A percentile compares a stretch with the other conserved stretches of the same genome.
Conservation (phyloP, 2,888 invertebrate genomes). For the Melieria omissa region DNA sequence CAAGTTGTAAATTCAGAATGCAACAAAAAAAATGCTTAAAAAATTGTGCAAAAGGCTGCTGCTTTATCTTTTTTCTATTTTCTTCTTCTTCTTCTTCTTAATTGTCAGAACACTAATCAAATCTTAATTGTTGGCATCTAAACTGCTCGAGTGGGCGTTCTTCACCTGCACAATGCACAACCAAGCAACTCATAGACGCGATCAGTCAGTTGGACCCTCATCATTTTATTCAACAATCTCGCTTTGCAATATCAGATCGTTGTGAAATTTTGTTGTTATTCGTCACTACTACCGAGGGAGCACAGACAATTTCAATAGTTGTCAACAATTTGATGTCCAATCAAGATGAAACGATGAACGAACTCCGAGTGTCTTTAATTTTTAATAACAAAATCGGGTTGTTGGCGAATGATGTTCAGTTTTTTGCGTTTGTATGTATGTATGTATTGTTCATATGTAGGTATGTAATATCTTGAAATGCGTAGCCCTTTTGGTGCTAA, state of each 20-base stretch:
- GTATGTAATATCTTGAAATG: too few relatives aligned
- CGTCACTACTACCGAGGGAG: constrained; percentile 34
- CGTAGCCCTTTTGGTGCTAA: constrained; percentile 36
- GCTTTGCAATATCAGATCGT: constrained; percentile 26
- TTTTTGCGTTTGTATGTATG: too few relatives aligned
- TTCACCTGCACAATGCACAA: constrained; percentile 19
- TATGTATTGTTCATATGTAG: too few relatives aligned
- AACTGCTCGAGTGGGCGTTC: constrained; percentile 41
- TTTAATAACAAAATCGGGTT: too few relatives aligned
- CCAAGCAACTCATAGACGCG: constrained; percentile 5
- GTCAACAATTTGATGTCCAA: constrained; percentile 29
- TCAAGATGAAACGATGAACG: constrained; percentile 15
- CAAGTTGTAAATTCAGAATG: not conserved
- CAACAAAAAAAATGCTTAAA: not conserved
- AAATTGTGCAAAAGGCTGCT: constrained; percentile 33
- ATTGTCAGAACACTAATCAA: constrained; percentile 1
- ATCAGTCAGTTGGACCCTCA: constrained; percentile 40
- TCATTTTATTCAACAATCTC: constrained; percentile 32
- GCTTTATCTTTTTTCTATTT: not conserved
- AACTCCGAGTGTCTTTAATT: too few relatives aligned
- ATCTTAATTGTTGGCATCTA: constrained; percentile 12
- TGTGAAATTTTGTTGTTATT: constrained; percentile 18
- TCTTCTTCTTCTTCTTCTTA: too few relatives aligned
- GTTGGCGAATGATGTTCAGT: too few relatives aligned
- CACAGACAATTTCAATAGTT: constrained; percentile 29